phyloP scores from a whole-genome alignment of 2,113 vertebrate species.

The human region DNA sequence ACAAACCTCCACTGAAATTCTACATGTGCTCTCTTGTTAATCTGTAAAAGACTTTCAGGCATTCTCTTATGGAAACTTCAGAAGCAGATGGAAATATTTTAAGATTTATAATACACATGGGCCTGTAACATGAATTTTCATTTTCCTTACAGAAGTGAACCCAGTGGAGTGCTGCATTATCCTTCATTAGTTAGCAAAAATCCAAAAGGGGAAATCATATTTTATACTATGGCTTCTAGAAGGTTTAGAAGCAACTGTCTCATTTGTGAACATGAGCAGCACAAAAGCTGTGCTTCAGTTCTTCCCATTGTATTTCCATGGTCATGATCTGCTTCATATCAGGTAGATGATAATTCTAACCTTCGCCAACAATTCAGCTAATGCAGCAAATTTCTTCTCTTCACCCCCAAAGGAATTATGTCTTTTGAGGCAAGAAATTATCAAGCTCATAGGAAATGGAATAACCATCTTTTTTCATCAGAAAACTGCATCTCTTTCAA shows the following conservation, averaged over 20 bases:
- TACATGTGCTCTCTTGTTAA: conserved; percentile 82
- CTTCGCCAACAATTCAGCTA: not conserved
- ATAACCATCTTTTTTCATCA: not conserved
- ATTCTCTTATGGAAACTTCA: conserved; percentile 83
- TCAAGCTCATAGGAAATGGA: not conserved
- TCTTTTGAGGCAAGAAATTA: not conserved
- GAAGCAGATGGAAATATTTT: conserved; percentile 88
- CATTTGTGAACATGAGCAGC: not conserved
- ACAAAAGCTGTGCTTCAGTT: not conserved
- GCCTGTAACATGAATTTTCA: conserved; percentile 83
- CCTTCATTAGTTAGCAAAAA: conserved; percentile 73
- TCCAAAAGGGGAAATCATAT: conserved; percentile 52
- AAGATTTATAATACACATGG: conserved; percentile 82
- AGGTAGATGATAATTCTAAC: not conserved
- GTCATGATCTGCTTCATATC: not conserved
- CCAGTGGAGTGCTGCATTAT: conserved; percentile 71
- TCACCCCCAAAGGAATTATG: not conserved
- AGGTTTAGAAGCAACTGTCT: not conserved
- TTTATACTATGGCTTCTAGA: conserved; percentile 32
- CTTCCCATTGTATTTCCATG: not conserved
- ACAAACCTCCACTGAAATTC: conserved; percentile 79
- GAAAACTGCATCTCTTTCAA: not conserved
- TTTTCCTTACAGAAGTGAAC: conserved; percentile 78
- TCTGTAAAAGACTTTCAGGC: conserved; percentile 84
- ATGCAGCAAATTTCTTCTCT: not conserved